Evolutionary conservation across 2,797 vertebrate genomes (phyloP).

Genomic region (Acanthiza pusilla): DNA sequence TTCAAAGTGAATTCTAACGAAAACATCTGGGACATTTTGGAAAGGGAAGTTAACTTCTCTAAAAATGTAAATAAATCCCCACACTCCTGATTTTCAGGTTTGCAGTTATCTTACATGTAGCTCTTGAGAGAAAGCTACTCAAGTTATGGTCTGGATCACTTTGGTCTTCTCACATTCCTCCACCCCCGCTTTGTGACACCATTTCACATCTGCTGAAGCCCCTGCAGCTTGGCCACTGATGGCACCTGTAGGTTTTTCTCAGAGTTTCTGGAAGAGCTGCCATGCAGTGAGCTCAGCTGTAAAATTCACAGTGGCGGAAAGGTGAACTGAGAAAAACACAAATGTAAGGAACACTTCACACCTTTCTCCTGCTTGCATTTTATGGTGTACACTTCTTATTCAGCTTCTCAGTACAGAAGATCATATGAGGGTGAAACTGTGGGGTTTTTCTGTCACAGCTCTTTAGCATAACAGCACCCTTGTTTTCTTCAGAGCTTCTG

Average conservation of each 20-base stretch:
- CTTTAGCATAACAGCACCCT: not conserved
- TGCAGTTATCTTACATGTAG: not conserved
- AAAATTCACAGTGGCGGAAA: not conserved
- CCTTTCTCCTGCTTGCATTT: not conserved
- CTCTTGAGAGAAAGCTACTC: not conserved
- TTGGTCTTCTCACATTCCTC: not conserved
- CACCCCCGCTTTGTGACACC: not conserved
- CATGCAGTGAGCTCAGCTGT: not conserved
- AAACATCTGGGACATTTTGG: not conserved
- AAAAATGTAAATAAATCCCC: not conserved
- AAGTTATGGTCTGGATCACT: not conserved
- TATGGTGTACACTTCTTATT: not conserved
- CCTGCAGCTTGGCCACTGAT: rapidly evolving
- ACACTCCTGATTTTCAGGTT: not conserved
- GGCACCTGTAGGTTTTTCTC: not conserved
- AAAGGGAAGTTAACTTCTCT: not conserved
- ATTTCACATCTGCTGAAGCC: not conserved
- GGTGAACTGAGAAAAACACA: not conserved
- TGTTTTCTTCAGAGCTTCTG: not conserved
- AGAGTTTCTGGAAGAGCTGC: not conserved
- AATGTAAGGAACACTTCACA: not conserved
- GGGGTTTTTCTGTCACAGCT: not conserved
- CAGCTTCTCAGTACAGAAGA: not conserved
- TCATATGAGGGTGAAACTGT: not conserved
- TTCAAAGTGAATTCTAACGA: not conserved